phyloP scores from a whole-genome alignment of 2,113 vertebrate genomes.

The Brachyistius frenatus region DNA sequence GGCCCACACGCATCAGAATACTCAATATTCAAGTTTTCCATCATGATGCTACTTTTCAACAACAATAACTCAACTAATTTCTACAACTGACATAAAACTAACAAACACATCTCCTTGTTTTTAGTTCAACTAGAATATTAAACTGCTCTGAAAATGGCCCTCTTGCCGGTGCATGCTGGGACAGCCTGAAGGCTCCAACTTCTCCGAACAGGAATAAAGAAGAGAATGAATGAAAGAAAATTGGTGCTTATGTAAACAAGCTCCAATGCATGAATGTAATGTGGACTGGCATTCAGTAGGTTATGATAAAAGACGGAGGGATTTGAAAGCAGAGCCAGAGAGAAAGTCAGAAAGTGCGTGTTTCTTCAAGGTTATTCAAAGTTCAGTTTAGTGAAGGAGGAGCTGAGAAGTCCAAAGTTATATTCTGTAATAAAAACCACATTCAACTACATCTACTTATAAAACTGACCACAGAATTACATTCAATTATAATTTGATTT shows the following conservation, averaged over 20 bases:
- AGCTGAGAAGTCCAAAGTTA: constrained; percentile 17
- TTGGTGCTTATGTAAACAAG: constrained; percentile 58
- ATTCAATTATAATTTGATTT: neutral
- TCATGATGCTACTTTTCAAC: no score
- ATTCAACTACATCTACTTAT: neutral
- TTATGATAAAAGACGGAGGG: constrained; percentile 29
- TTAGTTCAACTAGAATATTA: constrained; percentile 4
- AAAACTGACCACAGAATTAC: no score
- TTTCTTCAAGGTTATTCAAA: constrained; percentile 45
- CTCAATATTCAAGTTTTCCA: no score
- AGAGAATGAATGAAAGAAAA: constrained; percentile 56
- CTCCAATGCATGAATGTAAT: constrained; percentile 24
- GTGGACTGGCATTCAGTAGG: constrained; percentile 9
- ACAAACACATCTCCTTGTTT: neutral
- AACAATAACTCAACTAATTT: neutral
- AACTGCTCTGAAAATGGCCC: neutral
- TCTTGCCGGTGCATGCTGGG: constrained; percentile 34
- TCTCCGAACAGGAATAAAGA: constrained; percentile 45
- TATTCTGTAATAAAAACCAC: neutral
- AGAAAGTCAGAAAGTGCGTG: neutral
- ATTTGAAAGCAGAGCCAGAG: constrained; percentile 16
- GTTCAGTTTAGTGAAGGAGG: constrained; percentile 28
- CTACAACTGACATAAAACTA: neutral
- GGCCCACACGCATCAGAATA: no score
- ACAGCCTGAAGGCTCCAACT: constrained; percentile 40